phyloP scores from a whole-genome alignment of 2,113 vertebrate species.

The Fregata magnificens region DNA sequence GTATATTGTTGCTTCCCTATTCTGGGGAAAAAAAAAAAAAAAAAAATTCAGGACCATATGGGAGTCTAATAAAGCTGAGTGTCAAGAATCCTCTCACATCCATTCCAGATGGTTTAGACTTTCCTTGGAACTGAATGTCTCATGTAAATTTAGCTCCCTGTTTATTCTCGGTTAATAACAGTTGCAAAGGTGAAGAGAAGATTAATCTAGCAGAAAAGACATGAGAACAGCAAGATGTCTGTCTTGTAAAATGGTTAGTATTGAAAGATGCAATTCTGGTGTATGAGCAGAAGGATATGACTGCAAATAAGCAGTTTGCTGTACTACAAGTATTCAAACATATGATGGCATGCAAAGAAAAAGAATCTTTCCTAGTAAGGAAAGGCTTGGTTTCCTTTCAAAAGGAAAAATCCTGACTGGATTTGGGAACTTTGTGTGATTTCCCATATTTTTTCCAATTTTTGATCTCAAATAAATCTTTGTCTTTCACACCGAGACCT shows the following conservation, averaged over 20 bases:
- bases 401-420: background rate
- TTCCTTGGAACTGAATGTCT: background rate
- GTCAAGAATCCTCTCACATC: background rate
- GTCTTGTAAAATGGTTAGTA: background rate
- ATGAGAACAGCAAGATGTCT: background rate
- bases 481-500: background rate
- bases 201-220: background rate
- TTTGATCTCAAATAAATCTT: background rate
- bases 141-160: background rate
- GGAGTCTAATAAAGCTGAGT: background rate
- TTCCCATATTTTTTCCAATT: background rate
- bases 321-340: background rate
- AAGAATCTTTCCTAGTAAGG: background rate
- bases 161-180: constrained; percentile 2
- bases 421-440: background rate
- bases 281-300: background rate
- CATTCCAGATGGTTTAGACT: background rate
- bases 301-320: background rate
- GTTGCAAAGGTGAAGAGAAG: constrained; percentile 1
- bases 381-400: background rate
- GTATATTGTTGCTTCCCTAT: background rate
- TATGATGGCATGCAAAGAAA: background rate
- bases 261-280: background rate
- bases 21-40: background rate
- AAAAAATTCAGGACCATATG: background rate